Evolutionary conservation across 2,113 vertebrate genomes (phyloP).

Genomic region (Oenanthe melanoleuca): DNA sequence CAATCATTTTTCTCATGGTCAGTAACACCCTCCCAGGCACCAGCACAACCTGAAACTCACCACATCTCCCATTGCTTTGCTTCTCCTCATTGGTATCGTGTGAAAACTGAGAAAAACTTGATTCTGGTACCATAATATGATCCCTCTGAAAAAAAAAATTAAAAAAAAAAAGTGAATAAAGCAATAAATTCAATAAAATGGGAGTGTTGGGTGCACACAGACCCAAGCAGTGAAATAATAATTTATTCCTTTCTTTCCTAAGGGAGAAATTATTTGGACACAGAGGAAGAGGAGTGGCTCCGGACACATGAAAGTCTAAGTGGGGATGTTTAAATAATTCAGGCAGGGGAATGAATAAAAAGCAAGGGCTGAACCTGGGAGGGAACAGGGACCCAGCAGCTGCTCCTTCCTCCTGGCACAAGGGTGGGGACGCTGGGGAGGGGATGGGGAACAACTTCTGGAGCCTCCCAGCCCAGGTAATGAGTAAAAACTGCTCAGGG

Average conservation of each 20-base stretch:
- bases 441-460: no score
- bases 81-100: not conserved
- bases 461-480: no score
- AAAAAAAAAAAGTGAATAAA: not conserved
- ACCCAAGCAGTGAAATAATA: not conserved
- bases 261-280: not conserved
- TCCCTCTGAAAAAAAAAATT: no score
- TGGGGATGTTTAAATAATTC: constrained; percentile 21
- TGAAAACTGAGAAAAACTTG: not conserved
- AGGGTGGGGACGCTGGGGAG: no score
- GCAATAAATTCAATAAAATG: not conserved
- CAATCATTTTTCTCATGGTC: not conserved
- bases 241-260: not conserved
- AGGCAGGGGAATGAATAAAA: not conserved
- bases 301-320: not conserved
- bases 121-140: not conserved
- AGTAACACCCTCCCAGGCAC: not conserved
- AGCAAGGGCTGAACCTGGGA: no score
- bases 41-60: not conserved
- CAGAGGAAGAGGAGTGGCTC: not conserved
- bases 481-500: not conserved
- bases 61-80: fast-evolving
- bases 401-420: no score
- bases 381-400: no score
- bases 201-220: not conserved